phyloP scores from a whole-genome alignment of 2,113 vertebrate species.

The Cryptomyrus ogoouensis region DNA sequence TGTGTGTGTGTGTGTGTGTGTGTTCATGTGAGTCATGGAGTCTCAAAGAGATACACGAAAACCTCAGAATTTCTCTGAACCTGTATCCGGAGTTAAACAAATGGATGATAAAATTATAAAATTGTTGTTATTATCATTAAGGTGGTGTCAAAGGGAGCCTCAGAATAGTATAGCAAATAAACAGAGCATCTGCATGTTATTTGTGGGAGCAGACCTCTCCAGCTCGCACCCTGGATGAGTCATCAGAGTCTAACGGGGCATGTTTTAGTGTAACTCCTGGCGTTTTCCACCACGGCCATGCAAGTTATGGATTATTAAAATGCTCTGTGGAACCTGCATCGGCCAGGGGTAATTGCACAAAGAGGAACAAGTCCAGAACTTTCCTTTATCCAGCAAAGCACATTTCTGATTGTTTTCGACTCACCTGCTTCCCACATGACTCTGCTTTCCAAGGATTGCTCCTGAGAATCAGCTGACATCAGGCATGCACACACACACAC shows the following conservation, averaged over 20 bases:
- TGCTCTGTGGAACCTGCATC: slow-evolving; percentile 13
- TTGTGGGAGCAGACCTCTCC: slow-evolving; percentile 18
- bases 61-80: background rate
- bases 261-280: slow-evolving; percentile 46
- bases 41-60: background rate
- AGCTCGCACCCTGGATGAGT: slow-evolving; percentile 47
- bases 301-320: slow-evolving; percentile 21
- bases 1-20: background rate
- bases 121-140: background rate
- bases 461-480: background rate
- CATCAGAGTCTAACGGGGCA: slow-evolving; percentile 48
- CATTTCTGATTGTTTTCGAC: background rate
- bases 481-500: background rate
- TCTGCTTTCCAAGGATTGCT: background rate
- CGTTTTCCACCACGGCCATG: slow-evolving; percentile 17
- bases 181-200: background rate
- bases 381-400: background rate
- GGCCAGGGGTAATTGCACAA: background rate
- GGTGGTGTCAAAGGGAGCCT: background rate
- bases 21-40: background rate
- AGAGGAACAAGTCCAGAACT: background rate
- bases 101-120: background rate
- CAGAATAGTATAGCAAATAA: background rate
- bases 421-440: background rate
- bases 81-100: background rate